These are phyloP conservation scores for Sipha flava DNA, from an alignment of 1,140 invertebrate species.

Conservation along the genomic window DNA sequence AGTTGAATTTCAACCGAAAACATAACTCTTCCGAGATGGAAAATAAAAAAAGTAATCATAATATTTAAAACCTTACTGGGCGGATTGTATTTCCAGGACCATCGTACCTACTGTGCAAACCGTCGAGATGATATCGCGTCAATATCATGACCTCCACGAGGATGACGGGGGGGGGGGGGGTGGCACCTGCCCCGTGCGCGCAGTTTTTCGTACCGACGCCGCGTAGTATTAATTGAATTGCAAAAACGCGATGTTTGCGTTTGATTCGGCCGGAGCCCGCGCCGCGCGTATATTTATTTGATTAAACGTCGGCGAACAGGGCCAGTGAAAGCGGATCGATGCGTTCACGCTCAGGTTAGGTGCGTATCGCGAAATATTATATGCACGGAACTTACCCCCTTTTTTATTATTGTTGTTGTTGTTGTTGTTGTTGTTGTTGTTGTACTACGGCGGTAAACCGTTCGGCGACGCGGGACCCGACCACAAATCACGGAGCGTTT, in stretches of 20 bases:
- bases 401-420: conserved; percentile 13
- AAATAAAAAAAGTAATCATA: too few relatives aligned
- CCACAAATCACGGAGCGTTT: conserved; percentile 23
- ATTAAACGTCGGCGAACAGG: too few relatives aligned
- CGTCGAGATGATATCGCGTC: too few relatives aligned
- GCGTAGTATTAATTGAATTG: background rate
- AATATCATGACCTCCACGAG: too few relatives aligned
- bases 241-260: background rate
- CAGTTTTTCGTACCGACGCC: too few relatives aligned
- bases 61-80: too few relatives aligned
- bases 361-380: background rate
- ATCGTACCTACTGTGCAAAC: too few relatives aligned
- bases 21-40: background rate
- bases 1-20: background rate
- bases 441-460: background rate
- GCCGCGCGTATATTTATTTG: too few relatives aligned
- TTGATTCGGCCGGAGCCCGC: background rate
- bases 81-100: too few relatives aligned
- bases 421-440: background rate
- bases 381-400: conserved; percentile 15
- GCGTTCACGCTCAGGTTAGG: background rate
- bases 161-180: too few relatives aligned
- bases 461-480: background rate
- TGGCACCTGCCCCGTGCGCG: too few relatives aligned
- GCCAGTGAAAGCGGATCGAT: background rate